phyloP scores from a whole-genome alignment of 2,797 vertebrate species.

The Clamator glandarius region DNA sequence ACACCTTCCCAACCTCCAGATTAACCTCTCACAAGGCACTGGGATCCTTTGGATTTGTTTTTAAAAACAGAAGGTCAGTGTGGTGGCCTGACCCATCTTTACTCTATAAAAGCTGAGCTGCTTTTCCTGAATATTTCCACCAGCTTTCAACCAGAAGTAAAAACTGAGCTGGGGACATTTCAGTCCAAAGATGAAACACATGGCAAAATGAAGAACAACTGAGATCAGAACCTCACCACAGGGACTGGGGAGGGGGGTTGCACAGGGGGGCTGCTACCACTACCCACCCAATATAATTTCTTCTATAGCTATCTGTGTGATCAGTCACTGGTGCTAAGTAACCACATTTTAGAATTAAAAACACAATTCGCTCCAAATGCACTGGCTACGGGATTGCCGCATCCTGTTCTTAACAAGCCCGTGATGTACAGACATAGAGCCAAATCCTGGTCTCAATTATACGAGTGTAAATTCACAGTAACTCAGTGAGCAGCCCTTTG shows the following conservation, averaged over 20 bases:
- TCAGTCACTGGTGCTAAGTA: neutral
- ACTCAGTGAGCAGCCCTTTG: neutral
- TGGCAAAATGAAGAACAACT: neutral
- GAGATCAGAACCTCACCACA: neutral
- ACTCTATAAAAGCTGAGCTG: neutral
- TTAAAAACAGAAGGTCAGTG: neutral
- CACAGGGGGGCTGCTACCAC: neutral
- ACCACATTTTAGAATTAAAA: neutral
- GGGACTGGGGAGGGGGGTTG: too few species aligned
- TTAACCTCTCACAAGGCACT: accelerated
- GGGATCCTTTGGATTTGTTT: neutral
- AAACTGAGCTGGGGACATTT: neutral
- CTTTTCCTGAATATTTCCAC: neutral
- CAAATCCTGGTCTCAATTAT: slow-evolving; percentile 15
- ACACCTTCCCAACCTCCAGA: neutral
- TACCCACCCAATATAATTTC: neutral
- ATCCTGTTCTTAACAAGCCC: neutral
- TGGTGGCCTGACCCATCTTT: neutral
- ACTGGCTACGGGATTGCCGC: neutral
- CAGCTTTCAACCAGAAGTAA: neutral
- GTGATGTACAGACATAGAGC: neutral
- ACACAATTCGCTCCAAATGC: neutral
- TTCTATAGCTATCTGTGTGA: neutral
- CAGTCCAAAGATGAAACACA: neutral
- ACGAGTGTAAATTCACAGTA: neutral